phyloP scores from a whole-genome alignment of 2,888 invertebrate genomes.

The Thelaira solivaga region DNA sequence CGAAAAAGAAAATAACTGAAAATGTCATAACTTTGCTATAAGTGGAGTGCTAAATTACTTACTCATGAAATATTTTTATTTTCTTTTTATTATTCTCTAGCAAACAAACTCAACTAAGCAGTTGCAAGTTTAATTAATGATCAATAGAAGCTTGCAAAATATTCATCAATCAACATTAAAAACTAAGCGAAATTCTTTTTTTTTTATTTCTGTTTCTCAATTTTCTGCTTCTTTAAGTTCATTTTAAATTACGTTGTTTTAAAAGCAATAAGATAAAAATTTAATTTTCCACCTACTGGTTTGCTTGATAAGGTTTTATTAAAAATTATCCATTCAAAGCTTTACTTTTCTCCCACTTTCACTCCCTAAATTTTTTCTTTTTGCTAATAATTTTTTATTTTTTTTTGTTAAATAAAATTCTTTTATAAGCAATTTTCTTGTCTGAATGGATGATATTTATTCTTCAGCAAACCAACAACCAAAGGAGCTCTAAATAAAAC shows the following conservation, averaged over 20 bases:
- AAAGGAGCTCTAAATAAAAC: slow-evolving; percentile 36
- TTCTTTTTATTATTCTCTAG: neutral
- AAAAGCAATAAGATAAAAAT: slow-evolving; percentile 34
- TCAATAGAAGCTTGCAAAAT: slow-evolving; percentile 46
- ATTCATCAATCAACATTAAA: slow-evolving; percentile 53
- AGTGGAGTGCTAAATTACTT: slow-evolving; percentile 50
- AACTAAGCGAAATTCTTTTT: slow-evolving; percentile 1
- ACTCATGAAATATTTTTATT: slow-evolving; percentile 33
- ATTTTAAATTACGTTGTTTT: slow-evolving; percentile 6
- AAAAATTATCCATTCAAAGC: neutral
- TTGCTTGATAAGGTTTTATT: neutral
- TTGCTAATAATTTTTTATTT: neutral
- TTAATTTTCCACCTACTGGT: slow-evolving; percentile 36
- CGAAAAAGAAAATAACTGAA: slow-evolving; percentile 9
- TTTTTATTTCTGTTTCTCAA: neutral
- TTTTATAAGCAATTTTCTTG: slow-evolving; percentile 38
- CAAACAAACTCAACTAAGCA: slow-evolving; percentile 13
- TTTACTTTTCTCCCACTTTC: neutral
- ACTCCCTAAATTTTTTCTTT: neutral
- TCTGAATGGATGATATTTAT: slow-evolving; percentile 16
- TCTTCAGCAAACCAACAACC: neutral
- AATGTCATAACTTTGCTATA: slow-evolving; percentile 43
- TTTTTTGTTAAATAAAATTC: slow-evolving; percentile 14
- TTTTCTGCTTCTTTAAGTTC: neutral
- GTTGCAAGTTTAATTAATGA: slow-evolving; percentile 55